Evolutionary conservation across 2,888 invertebrate genomes (phyloP).

Genomic region (Eulithis testata): DNA sequence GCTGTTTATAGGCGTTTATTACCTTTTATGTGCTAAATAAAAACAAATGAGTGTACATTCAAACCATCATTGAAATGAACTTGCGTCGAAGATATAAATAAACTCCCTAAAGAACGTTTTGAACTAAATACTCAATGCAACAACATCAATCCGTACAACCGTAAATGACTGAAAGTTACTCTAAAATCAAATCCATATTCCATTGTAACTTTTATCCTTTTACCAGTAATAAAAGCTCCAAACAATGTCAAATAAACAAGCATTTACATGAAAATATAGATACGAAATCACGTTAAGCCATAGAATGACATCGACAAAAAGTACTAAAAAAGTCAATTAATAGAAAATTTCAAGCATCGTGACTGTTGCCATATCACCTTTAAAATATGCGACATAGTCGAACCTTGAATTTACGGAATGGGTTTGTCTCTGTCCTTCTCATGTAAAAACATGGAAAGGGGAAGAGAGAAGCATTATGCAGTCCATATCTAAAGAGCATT

Average conservation of each 20-base stretch:
- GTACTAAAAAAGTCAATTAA: conserved; percentile 74
- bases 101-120: conserved; percentile 17
- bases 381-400: conserved; percentile 64
- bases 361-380: conserved; percentile 67
- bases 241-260: conserved; percentile 55
- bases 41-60: conserved; percentile 70
- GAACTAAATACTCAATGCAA: conserved; percentile 35
- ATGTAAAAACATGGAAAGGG: conserved; percentile 40
- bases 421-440: conserved; percentile 58
- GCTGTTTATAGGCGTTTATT: conserved; percentile 67
- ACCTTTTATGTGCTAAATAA: conserved; percentile 72
- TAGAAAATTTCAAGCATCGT: conserved; percentile 71
- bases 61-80: conserved; percentile 50
- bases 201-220: conserved; percentile 47
- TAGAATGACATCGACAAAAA: conserved; percentile 63
- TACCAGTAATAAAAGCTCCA: conserved; percentile 54
- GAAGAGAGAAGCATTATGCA: conserved; percentile 53
- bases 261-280: conserved; percentile 59
- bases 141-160: conserved; percentile 3
- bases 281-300: conserved; percentile 61
- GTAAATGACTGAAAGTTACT: conserved; percentile 16
- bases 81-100: conserved; percentile 44
- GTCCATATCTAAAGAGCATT: conserved; percentile 60
- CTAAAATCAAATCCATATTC: conserved; percentile 16
- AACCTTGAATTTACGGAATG: conserved; percentile 49